Evolutionary conservation across 2,888 invertebrate species (phyloP), one percentile per base, ranked within the genome.

Genomic region (Drosophila putrida): DNA sequence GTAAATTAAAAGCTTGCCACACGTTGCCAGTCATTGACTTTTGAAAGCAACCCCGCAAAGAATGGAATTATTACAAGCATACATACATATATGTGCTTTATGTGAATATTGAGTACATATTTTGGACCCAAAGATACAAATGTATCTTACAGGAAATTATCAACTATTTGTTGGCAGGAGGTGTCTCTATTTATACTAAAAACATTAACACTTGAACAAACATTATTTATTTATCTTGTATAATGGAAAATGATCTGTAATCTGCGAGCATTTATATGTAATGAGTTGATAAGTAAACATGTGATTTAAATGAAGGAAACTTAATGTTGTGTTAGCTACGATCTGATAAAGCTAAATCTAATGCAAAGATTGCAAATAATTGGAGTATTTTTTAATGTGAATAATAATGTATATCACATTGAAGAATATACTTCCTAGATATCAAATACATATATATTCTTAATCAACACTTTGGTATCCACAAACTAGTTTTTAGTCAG

Each of bases 1-100:
- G 54, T 57, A 64, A 66, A 70, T 70, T 67, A 79, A 79, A 79
- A 65, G 65, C 62, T 49, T 31, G 47, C 47, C 61, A 46, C 63
- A 70, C 57, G 28, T 28, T 47, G 51, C 43, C 64, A 60, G 61
- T 51, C 61, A 53, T 41, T 78, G 73, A 74, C 76, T 77, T 44
- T 58, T 47, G 35, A 54, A 63, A 76, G 76, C 67, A 57, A 57
- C 63, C 44, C 71, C 35, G 35, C 44, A 54, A 47, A 61, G 66
- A 53, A 62, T 73, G 60, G 43, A 68, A 59, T 9, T 41, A 33
- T 47, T 46, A 20, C 15, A 20, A 47, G 58, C 43, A 27, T 15
- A 31, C 11, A 9, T 11, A 28, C 10, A 4, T 8, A 9, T 38
- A 44, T 33, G 33, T 35, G 10, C 31, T 54, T 53, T 15, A 13